Percentiles rank a stretch among this genome's conserved stretches.
Conservation (phyloP, 2,797 vertebrate species). For the Helostoma temminkii region DNA sequence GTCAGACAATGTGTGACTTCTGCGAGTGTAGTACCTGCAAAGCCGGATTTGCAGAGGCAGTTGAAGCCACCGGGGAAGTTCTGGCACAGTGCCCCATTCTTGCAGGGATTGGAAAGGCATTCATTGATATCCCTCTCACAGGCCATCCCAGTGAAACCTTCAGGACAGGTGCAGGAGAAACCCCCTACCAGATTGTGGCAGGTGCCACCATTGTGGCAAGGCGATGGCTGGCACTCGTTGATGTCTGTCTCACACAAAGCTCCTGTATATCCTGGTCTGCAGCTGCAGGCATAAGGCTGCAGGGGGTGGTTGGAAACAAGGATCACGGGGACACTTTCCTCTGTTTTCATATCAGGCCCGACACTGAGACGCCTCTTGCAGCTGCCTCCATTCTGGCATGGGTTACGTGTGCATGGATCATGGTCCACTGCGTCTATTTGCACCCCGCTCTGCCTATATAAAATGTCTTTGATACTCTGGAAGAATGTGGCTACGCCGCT, state of each 20-base stretch:
- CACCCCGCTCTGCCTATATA: slow-evolving; percentile 93
- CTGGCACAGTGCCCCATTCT: slow-evolving; percentile 92
- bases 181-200: slow-evolving; percentile 97
- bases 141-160: slow-evolving; percentile 96
- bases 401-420: slow-evolving; percentile 91
- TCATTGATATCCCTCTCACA: slow-evolving; percentile 97
- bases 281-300: slow-evolving; percentile 91
- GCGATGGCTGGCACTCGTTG: slow-evolving; percentile 93
- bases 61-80: slow-evolving; percentile 95
- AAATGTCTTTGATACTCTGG: slow-evolving; percentile 95
- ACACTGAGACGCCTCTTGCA: slow-evolving; percentile 92
- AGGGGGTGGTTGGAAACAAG: slow-evolving; percentile 91
- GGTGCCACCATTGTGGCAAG: slow-evolving; percentile 92
- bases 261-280: slow-evolving; percentile 92
- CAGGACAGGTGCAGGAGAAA: slow-evolving; percentile 95
- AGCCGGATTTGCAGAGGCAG: slow-evolving; percentile 95
- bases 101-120: slow-evolving; percentile 93
- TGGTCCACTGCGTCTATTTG: slow-evolving; percentile 94
- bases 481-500: slow-evolving; percentile 97
- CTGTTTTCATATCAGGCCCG: slow-evolving; percentile 81
- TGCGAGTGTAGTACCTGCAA: slow-evolving; percentile 89
- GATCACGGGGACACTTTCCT: slow-evolving; percentile 92
- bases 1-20: slow-evolving; percentile 53
- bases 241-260: slow-evolving; percentile 92
- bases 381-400: slow-evolving; percentile 95